Evolutionary conservation across 2,888 invertebrate species (phyloP), one percentile per base, ranked within the genome.

Genomic region (Esperia sulphurella): DNA sequence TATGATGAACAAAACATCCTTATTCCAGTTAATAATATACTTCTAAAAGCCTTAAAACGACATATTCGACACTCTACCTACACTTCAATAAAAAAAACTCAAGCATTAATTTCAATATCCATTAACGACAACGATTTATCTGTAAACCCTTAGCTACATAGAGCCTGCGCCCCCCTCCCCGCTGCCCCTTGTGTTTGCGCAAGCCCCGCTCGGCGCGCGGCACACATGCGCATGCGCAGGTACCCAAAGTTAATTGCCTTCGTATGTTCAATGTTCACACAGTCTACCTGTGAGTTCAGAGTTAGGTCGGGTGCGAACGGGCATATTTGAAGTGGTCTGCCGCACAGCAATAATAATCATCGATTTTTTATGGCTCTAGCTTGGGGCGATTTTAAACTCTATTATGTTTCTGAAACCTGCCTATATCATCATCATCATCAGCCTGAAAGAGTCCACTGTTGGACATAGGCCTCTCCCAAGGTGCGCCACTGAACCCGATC

Each of bases 191-290:
- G 41, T 73, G 81, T 83, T 85, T 84, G 84, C 83, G 84, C 83
- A 84, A 85, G 79, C 79, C 81, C 67, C 57, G 53, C 57, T 43
- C 68, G 47, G 45, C 49, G 45, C 53, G 39, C 43, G 29, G 53
- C 67, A 68, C 75, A 76, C 75, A 71, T 59, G 68, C 65, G 72
- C 66, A 50, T 41, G 57, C 72, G 79, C 86, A 87, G 86, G 86
- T 87, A 87, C 79, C 77, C 67, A 76, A 80, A 79, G 85, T 84
- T 87, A 89, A 88, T 88, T 87, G 88, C 83, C 81, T 80, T 83
- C 81, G 83, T 87, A 84, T 88, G 84, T 84, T 80, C 84, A 83
- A 81, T 84, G 78, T 73, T 80, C 77, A 76, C 78, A 71, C 66
- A 71, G 68, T 81, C 81, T 87, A 85, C 87, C 86, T 86, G 86